Base-by-base conservation (phyloP, 2,113 vertebrate species). In the Bubo scandiacus region DNA sequence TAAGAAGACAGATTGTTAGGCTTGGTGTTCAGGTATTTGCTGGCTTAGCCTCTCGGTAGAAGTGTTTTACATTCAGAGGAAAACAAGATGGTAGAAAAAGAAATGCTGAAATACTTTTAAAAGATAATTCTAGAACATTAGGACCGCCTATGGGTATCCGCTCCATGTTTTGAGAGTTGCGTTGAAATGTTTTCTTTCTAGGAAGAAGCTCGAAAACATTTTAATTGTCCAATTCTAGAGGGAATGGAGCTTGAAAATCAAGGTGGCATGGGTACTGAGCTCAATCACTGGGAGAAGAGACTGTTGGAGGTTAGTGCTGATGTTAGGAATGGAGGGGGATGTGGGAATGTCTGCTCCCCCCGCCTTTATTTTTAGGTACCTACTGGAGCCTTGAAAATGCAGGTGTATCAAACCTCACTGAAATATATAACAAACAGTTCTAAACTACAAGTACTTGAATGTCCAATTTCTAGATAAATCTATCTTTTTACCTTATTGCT, bases 171-270 rank as follows among this genome's bases (percentile, higher is more conserved):
- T 94, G 58, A 91, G 58, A 77, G 12, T 43, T 73, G 14, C 63
- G 23, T 67, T 94, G 65, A 77, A 88, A 95, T 87, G 59, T 92
- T 94, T 90, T 71, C 40, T 94, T 93, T 95, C 51, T 84, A 99
- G 99, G 99, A 99, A 59, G 99, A 99, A 97, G 99, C 99, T 14
- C 97, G 99, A 81, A 98, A 98, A 88, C 99, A 99, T 93, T 99
- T 99, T 85, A 97, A 98, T 77, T 99, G 99, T 96, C 98, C 99
- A 67, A 96, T 98, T 93, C 95, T 99, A 68, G 99, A 99, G 85
- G 99, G 99, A 70, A 99, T 99, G 99, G 99, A 99, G 97, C 98
- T 99, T 97, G 99, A 99, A 98, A 99, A 99, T 97, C 99, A 99
- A 97, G 99, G 99, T 18, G 99, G 99, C 16, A 97, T 98, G 51